Base-by-base conservation (phyloP, 2,797 vertebrate genomes). In the Myotis planiceps region DNA sequence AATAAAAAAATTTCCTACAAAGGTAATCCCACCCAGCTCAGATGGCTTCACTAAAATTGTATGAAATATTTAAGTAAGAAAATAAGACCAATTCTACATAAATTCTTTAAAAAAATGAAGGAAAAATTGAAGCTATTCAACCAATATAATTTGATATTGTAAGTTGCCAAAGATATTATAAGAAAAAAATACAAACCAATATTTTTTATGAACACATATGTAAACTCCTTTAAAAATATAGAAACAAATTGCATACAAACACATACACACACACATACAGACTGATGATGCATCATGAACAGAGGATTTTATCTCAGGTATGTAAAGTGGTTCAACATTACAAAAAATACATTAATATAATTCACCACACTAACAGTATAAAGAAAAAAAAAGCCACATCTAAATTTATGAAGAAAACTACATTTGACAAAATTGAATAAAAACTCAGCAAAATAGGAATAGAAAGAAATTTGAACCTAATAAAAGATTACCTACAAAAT, bases 361-460 rank as follows among this genome's bases (percentile, higher is more conserved):
- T 47, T 94, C 10, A 45, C 5, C 39, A 65, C 39, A 18, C 7
- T 60, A 37, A 63, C 29, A 83, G 25, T 92, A 68, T 60, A 83
- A 58, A 80, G 5, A 13, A 34, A 42, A 72, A 21, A 37, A 79
- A 25, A 1, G n/a, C 27, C 23, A 81, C n/a, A 66, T 81, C 25
- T 85, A 19, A 82, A 45, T 15, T 12, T 9, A 92, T 60, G 12
- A 34, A 86, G 69, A 92, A 94, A 93, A 81, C 29, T 75, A 39
- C 7, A 80, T 75, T 79, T 69, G 42, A 84, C 32, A 94, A 94
- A 81, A 63, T 3, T 66, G 3, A 94, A 94, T 27, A 65, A 88
- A 88, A 84, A 66, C 5, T 60, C 8, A 81, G 25, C 15, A 94
- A 84, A 74, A 68, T 72, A 60, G 66, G 9, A 78, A 83, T 23